Evolutionary conservation across 2,113 vertebrate genomes (phyloP), one percentile per base, ranked within the genome.

Genomic region (Atherinomorus stipes): DNA sequence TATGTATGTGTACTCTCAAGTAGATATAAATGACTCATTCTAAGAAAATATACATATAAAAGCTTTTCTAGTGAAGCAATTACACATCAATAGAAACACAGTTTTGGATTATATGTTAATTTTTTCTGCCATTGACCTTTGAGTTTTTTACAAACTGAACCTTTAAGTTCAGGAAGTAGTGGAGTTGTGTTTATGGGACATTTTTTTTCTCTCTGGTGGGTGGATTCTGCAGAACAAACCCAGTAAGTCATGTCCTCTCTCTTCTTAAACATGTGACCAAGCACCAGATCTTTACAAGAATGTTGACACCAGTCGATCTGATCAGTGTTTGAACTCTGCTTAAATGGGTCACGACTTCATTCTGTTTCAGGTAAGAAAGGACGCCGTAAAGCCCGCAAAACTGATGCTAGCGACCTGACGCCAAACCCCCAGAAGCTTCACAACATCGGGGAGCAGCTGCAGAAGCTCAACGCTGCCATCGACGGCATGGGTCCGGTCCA

Each of bases 371-470:
- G 93, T 0, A 94, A 93, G 59, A 94, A 94, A 62, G 90, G 91
- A 0, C 89, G 90, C 0, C 92, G 92, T n/a, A 94, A 94, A 75
- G 92, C 92, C 5, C 91, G 93, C 1, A 93, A 94, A 77, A 93
- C 93, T 0, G 92, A 94, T 16, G 93, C 93, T 80, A 94, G 93
- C 16, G 93, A 94, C 85, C 74, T 94, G 76, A 94, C 93, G 0
- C 93, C 93, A 0, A 93, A 93, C 88, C 93, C 93, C 0, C 90
- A 92, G 84, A 94, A 93, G 76, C 90, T 94, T 26, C 90, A 90
- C 76, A 93, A 83, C 90, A 94, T 94, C 31, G 93, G 93, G 0
- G 91, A 93, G 84, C 92, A 94, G 84, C 90, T 94, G 49, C 91
- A 92, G 85, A 92, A 94, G 74, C 92, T 94, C 38, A 93, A 93